Base-by-base conservation (phyloP, 1,140 invertebrate species). In the Drosophila littoralis region DNA sequence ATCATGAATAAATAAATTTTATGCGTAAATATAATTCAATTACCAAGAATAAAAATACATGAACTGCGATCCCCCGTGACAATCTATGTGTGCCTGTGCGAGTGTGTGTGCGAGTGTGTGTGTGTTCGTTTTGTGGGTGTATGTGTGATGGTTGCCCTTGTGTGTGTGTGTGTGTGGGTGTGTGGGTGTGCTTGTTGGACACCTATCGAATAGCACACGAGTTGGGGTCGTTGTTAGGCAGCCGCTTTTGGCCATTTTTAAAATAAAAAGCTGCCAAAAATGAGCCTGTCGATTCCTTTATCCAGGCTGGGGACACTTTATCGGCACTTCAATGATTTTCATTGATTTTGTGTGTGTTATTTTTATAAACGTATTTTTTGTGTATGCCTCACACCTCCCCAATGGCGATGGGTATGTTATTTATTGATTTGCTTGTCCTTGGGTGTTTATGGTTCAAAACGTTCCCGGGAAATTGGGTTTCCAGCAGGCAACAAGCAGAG, bases 1-100 rank as follows among this genome's bases (percentile, higher is more conserved):
- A 68, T 65, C 81, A 77, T 88, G 84, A 88, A 88, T 86, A 86
- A 86, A 86, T 88, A 88, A 88, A 86, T 88, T 88, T 77, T 77
- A 86, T 86, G 83, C 79, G 72, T 79, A 79, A 74, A 85, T 73
- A 85, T 85, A 79, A 83, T 88, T 83, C 79, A 88, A 88, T 88
- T 88, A 83, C 65, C 68, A 66, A 59, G n/a, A 50, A 42, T 22
- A 22, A 45, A 59, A 48, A 70, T 40, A 13, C 42, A 61, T 33
- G 38, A 45, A 55, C 36, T 52, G 38, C 36, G 35, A 59, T 68
- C 6, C 35, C 55, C 55, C 22, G 13, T 57, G 52, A 51, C 55
- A 57, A 8, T 79, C 42, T 55, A n/a, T 42, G 36, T 33, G 35
- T 50, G 12, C 28, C 43, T 22, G 40, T 35, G 50, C 43, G 55